phyloP scores from a whole-genome alignment of 2,888 invertebrate genomes.

The Drosophila neotestacea region DNA sequence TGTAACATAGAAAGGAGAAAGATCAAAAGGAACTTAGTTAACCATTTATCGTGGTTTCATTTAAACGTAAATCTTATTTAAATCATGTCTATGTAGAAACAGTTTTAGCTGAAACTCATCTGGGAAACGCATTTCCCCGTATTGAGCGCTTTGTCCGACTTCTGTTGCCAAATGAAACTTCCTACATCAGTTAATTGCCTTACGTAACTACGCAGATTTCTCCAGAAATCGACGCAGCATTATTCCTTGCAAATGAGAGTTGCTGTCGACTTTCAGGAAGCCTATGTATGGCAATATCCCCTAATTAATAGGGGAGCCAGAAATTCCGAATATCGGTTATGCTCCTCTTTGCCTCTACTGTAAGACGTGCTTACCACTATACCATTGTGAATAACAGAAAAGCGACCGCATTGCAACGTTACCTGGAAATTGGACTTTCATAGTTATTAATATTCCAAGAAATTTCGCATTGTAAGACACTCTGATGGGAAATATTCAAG shows the following conservation, averaged over 20 bases:
- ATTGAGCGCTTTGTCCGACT: not conserved
- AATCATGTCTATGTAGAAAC: not conserved
- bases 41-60: conserved; percentile 7
- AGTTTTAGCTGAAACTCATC: not conserved
- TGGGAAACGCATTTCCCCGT: conserved; percentile 5
- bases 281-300: conserved; percentile 2
- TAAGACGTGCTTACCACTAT: conserved; percentile 1
- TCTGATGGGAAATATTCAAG: not conserved
- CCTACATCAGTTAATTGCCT: conserved; percentile 55
- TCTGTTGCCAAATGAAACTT: conserved; percentile 1
- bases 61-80: not conserved
- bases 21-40: conserved; percentile 9
- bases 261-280: not conserved
- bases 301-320: conserved; percentile 10
- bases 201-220: conserved; percentile 11
- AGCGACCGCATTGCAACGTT: conserved; percentile 17
- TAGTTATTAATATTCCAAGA: conserved; percentile 33
- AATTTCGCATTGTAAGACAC: conserved; percentile 18
- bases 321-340: conserved; percentile 7
- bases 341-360: conserved; percentile 11
- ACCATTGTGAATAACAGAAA: conserved; percentile 8
- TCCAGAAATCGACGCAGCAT: conserved; percentile 12
- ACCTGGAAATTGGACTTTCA: conserved; percentile 60
- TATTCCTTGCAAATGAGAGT: not conserved
- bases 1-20: not conserved